phyloP scores from a whole-genome alignment of 37 sponge, comb jelly and placozoan genomes.

The Tethya wilhelma region DNA sequence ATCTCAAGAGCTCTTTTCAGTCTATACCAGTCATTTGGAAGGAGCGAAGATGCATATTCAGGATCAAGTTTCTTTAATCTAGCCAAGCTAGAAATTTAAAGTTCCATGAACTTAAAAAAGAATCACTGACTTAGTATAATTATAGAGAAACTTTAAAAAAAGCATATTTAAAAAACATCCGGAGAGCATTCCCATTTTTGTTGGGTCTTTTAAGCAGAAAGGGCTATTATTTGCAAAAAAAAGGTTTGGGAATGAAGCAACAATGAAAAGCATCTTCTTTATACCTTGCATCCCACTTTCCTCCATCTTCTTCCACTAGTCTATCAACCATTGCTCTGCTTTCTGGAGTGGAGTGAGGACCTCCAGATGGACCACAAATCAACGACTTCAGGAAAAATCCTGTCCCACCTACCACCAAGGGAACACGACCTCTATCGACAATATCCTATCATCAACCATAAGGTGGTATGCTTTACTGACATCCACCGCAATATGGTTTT shows the following conservation, averaged over 20 bases:
- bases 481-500: neutral
- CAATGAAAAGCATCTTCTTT: neutral
- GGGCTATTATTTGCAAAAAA: no score
- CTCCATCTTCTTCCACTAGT: slow-evolving; percentile 37
- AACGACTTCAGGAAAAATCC: slow-evolving; percentile 86
- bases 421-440: slow-evolving; percentile 65
- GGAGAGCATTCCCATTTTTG: no score
- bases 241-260: no score
- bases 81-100: slow-evolving; percentile 33
- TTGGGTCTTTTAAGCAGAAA: no score
- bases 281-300: slow-evolving; percentile 72
- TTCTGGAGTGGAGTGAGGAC: slow-evolving; percentile 62
- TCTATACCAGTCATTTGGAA: slow-evolving; percentile 72
- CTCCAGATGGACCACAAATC: slow-evolving; percentile 38
- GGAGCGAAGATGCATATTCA: slow-evolving; percentile 53
- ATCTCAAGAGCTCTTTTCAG: slow-evolving; percentile 83
- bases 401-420: slow-evolving; percentile 97
- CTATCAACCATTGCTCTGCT: slow-evolving; percentile 41
- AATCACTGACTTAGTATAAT: no score
- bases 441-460: slow-evolving; percentile 67
- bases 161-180: no score
- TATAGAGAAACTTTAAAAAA: no score
- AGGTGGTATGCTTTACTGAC: no score
- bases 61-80: slow-evolving; percentile 52
- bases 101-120: no score